Conservation (phyloP, 2,888 invertebrate genomes). For the Drosophila ustulata region DNA sequence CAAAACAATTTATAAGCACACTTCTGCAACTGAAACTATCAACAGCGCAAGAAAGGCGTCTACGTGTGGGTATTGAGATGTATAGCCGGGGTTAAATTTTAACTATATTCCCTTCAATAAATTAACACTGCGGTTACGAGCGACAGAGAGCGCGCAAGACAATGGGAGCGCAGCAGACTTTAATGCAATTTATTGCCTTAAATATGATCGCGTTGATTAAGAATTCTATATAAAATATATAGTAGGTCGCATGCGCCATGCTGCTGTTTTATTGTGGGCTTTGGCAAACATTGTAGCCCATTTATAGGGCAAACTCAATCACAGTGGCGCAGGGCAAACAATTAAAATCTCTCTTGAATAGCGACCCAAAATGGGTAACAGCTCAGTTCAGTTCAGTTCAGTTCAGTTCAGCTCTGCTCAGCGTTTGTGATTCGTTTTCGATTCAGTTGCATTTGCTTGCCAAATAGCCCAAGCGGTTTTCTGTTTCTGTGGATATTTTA, state of each 20-base stretch:
- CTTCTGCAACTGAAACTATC: conserved; percentile 42
- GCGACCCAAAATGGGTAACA: conserved; percentile 7
- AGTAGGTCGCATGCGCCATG: neutral
- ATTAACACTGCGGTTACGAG: conserved; percentile 46
- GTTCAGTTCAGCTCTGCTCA: conserved; percentile 1
- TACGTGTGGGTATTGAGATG: conserved; percentile 38
- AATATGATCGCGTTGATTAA: neutral
- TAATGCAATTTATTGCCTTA: neutral
- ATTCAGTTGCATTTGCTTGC: conserved; percentile 42
- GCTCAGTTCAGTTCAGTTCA: neutral
- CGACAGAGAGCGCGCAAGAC: neutral
- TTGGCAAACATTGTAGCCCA: conserved; percentile 5
- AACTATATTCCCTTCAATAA: conserved; percentile 64
- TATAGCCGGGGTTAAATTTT: conserved; percentile 66
- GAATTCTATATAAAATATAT: neutral
- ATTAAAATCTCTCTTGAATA: conserved; percentile 37
- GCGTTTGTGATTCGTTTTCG: conserved; percentile 33
- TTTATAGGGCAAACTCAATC: neutral
- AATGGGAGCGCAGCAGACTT: neutral
- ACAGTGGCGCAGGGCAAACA: conserved; percentile 34
- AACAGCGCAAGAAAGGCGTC: conserved; percentile 29
- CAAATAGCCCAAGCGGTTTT: conserved; percentile 48
- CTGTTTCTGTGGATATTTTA: conserved; percentile 13
- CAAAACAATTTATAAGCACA: conserved; percentile 57
- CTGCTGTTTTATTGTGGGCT: neutral